These are phyloP conservation scores for Neosalanx taihuensis DNA, from an alignment of 2,797 vertebrate species.

Conservation along the genomic window DNA sequence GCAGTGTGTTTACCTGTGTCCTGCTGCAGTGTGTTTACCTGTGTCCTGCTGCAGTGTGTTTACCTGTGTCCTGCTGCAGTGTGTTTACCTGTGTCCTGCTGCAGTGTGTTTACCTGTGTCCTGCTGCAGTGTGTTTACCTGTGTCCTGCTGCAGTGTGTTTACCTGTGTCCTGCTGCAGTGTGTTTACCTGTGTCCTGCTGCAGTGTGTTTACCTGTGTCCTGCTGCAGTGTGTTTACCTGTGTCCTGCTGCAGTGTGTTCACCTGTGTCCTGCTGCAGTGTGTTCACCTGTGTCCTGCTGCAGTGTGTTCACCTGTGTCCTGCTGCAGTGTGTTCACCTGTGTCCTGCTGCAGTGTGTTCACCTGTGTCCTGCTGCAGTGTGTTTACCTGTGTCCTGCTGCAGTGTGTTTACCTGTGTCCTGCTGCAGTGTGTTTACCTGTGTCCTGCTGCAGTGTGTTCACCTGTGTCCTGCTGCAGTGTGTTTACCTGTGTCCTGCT, in stretches of 20 bases:
- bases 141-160: neutral
- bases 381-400: neutral
- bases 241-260: no score
- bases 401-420: neutral
- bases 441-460: neutral
- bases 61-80: neutral
- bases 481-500: neutral
- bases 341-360: constrained; percentile 53
- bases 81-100: neutral
- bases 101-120: neutral
- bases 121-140: constrained; percentile 54
- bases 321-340: no score
- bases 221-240: neutral
- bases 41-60: neutral
- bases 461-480: neutral
- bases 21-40: no score
- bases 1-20: no score
- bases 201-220: constrained; percentile 63
- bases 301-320: neutral
- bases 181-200: neutral
- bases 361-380: neutral
- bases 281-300: neutral
- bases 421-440: constrained; percentile 52
- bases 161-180: neutral
- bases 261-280: constrained; percentile 53